A percentile compares a stretch with the other conserved stretches of the same genome.
Conservation (phyloP, 2,797 vertebrate species). For the Falco concolor region DNA sequence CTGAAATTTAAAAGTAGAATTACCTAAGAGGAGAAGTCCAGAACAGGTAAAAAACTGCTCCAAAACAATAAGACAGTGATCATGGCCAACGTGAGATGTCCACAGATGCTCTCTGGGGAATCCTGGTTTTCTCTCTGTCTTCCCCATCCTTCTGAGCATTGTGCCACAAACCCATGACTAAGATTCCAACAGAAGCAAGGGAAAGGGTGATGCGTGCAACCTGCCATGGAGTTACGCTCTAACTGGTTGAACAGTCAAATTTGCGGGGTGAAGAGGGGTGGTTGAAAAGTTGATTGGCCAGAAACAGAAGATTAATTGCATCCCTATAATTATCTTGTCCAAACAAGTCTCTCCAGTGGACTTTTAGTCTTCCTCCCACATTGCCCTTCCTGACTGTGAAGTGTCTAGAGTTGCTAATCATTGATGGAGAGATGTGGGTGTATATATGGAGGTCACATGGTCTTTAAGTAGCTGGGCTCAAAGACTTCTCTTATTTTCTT, state of each 20-base stretch:
- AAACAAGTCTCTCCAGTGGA: background rate
- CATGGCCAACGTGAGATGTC: fast-evolving
- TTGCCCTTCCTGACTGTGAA: background rate
- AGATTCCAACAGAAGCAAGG: background rate
- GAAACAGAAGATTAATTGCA: background rate
- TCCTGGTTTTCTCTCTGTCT: background rate
- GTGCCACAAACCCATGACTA: background rate
- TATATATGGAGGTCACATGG: background rate
- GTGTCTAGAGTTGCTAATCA: background rate
- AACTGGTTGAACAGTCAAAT: background rate
- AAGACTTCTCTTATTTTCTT: background rate
- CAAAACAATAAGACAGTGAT: background rate
- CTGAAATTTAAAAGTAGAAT: background rate
- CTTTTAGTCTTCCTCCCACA: background rate
- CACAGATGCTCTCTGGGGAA: background rate
- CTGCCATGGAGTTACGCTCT: background rate
- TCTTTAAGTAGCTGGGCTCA: background rate
- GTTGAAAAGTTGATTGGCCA: background rate
- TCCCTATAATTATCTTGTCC: background rate
- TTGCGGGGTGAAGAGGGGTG: background rate
- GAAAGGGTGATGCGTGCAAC: background rate
- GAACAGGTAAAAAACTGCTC: background rate
- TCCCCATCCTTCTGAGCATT: fast-evolving
- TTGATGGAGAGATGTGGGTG: background rate
- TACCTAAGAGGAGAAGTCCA: background rate